Conservation (phyloP, 2,113 vertebrate genomes). For the Menidia beryllina region DNA sequence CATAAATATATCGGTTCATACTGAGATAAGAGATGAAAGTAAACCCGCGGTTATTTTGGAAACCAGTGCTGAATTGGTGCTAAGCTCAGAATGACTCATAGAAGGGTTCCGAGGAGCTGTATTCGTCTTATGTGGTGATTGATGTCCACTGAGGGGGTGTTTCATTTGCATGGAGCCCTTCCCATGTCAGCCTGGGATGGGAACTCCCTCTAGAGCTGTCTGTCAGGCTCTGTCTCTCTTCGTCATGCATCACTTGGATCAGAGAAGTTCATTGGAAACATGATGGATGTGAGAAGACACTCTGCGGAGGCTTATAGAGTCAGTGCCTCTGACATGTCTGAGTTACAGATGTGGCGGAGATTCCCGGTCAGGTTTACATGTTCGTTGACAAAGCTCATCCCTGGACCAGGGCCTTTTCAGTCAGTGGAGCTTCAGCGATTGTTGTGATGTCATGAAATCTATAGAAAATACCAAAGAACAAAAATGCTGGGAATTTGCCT, state of each 20-base stretch:
- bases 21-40: conserved; percentile 21
- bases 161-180: conserved; percentile 51
- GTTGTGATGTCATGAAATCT: not conserved
- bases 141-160: conserved; percentile 49
- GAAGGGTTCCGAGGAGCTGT: conserved; percentile 7
- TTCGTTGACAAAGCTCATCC: conserved; percentile 1
- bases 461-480: not conserved
- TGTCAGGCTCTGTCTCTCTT: conserved; percentile 54
- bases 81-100: conserved; percentile 34
- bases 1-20: conserved; percentile 13
- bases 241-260: conserved; percentile 52
- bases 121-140: conserved; percentile 54
- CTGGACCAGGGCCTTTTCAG: conserved; percentile 1
- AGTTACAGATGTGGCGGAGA: conserved; percentile 13
- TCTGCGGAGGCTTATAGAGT: conserved; percentile 30
- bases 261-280: conserved; percentile 45
- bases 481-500: no score
- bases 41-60: conserved; percentile 11
- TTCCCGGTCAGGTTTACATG: conserved; percentile 21
- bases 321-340: conserved; percentile 41
- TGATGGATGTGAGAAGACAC: conserved; percentile 71
- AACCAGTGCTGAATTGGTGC: conserved; percentile 2
- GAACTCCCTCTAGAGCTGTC: conserved; percentile 57
- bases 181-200: conserved; percentile 11
- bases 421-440: not conserved